Evolutionary conservation across 2,888 invertebrate species (phyloP).

Genomic region (Blera fallax): DNA sequence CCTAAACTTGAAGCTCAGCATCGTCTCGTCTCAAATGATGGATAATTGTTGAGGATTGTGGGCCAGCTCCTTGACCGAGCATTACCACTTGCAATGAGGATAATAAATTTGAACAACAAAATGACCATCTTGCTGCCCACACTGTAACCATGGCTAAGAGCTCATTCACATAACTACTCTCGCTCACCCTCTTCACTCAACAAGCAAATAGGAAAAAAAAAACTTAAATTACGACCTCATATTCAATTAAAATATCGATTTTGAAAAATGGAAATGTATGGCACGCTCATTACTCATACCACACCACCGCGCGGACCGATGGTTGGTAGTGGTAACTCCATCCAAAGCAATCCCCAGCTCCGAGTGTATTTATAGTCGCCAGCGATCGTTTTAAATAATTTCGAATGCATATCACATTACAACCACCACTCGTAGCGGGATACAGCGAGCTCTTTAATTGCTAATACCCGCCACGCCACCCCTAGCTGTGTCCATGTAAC

Average conservation of each 20-base stretch:
- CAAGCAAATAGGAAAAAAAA: not conserved
- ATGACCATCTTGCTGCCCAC: not conserved
- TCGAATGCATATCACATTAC: conserved; percentile 67
- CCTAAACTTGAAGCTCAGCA: too few species aligned
- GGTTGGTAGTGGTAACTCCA: not conserved
- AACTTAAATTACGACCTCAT: conserved; percentile 13
- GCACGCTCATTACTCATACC: conserved; percentile 56
- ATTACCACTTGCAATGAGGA: too few species aligned
- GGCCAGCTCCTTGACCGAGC: too few species aligned
- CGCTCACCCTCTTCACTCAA: not conserved
- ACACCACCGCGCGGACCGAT: not conserved
- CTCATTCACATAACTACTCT: not conserved
- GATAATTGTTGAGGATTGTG: too few species aligned
- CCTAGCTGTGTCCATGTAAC: not conserved
- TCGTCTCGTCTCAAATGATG: too few species aligned
- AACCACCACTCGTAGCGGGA: conserved; percentile 5
- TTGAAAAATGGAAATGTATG: conserved; percentile 63
- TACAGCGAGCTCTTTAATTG: conserved; percentile 56
- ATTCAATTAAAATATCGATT: conserved; percentile 67
- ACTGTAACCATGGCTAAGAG: not conserved
- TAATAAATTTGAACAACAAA: not conserved
- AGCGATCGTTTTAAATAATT: conserved; percentile 62
- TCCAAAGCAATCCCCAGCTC: not conserved
- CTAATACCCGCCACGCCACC: not conserved
- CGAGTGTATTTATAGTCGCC: conserved; percentile 38